phyloP scores from a whole-genome alignment of 2,888 invertebrate genomes.

The Nebria salina region DNA sequence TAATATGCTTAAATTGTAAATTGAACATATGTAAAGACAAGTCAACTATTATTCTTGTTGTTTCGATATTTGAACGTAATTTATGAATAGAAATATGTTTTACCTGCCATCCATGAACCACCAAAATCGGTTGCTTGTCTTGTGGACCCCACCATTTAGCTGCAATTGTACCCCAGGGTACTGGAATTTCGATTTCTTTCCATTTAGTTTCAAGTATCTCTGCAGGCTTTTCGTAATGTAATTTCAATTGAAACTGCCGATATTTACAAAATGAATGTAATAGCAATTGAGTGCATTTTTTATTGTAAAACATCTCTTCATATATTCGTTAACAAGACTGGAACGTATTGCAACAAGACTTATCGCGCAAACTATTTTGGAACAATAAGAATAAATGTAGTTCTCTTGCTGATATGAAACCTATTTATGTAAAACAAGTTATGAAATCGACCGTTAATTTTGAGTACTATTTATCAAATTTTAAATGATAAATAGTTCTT shows the following conservation, averaged over 20 bases:
- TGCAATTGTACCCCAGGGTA: constrained; percentile 72
- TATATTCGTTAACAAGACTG: neutral
- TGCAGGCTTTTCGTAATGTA: neutral
- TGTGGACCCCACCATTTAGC: constrained; percentile 74
- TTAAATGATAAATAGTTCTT: too few species aligned
- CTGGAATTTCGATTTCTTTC: constrained; percentile 69
- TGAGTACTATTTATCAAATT: too few species aligned
- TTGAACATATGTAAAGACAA: too few species aligned
- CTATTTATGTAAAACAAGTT: too few species aligned
- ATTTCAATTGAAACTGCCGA: neutral
- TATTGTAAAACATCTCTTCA: neutral
- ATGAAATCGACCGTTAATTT: too few species aligned
- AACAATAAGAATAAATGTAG: neutral
- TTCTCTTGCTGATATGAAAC: too few species aligned
- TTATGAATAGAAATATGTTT: neutral
- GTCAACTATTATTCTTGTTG: too few species aligned
- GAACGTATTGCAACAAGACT: neutral
- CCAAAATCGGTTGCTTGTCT: constrained; percentile 71
- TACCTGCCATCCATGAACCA: constrained; percentile 75
- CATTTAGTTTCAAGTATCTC: neutral
- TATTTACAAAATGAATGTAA: neutral
- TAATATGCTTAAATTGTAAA: too few species aligned
- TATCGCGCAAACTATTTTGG: neutral
- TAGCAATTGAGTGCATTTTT: neutral
- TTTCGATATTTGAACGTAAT: too few species aligned